A percentile compares a stretch with the other conserved stretches of the same genome.
Evolutionary conservation across 2,888 invertebrate species (phyloP).

Genomic region (Drosophila sordidula): DNA sequence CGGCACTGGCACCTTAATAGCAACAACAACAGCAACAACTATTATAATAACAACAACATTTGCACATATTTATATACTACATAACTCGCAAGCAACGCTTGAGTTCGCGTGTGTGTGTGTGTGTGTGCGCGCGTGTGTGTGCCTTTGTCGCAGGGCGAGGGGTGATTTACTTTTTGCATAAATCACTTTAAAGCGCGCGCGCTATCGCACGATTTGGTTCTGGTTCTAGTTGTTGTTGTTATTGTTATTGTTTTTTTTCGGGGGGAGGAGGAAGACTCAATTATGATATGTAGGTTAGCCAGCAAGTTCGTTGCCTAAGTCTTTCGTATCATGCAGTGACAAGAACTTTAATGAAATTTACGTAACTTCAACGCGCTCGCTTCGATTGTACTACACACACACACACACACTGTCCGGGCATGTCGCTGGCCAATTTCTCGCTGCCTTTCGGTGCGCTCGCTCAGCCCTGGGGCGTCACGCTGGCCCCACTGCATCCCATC

Average conservation of each 20-base stretch:
- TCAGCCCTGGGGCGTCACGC: constrained; percentile 83
- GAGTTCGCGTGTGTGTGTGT: constrained; percentile 21
- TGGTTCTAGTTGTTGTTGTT: constrained; percentile 6
- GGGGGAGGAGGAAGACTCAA: constrained; percentile 4
- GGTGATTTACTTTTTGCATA: constrained; percentile 68
- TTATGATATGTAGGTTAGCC: constrained; percentile 54
- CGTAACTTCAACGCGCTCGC: constrained; percentile 29
- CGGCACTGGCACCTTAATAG: constrained; percentile 27
- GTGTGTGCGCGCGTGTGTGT: constrained; percentile 31
- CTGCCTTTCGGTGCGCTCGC: constrained; percentile 83
- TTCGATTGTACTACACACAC: constrained; percentile 3
- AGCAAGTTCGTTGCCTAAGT: constrained; percentile 59
- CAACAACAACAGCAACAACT: constrained; percentile 16
- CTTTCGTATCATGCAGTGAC: constrained; percentile 69
- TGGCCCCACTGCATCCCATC: constrained; percentile 83
- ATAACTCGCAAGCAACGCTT: constrained; percentile 46
- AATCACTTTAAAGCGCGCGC: constrained; percentile 69
- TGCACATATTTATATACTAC: constrained; percentile 54
- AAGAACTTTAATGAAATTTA: constrained; percentile 37
- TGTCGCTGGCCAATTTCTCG: constrained; percentile 85
- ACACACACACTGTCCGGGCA: constrained; percentile 32
- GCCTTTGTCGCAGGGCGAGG: constrained; percentile 42
- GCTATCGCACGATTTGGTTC: constrained; percentile 42
- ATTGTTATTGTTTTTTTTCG: background rate
- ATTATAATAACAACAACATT: constrained; percentile 48